Percentiles rank a stretch among this genome's conserved stretches.
These are phyloP conservation scores for Pipistrellus pygmaeus DNA, from an alignment of 2,797 vertebrate species.

Conservation along the genomic window DNA sequence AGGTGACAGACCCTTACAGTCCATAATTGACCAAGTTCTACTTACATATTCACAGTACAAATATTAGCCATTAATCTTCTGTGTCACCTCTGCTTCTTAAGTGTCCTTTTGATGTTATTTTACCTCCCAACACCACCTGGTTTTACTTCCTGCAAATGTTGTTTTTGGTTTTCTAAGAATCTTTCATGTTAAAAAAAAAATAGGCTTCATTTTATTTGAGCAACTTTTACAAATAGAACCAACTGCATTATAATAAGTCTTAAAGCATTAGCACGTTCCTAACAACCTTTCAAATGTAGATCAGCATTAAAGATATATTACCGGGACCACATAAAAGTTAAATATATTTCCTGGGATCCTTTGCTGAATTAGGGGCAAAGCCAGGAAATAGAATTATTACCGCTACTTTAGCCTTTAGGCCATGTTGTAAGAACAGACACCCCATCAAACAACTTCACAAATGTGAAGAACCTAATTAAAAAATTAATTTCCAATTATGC, in stretches of 20 bases:
- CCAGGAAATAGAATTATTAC: constrained; percentile 76
- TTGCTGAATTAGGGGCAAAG: constrained; percentile 74
- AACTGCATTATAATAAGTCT: constrained; percentile 5
- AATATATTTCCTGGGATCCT: constrained; percentile 76
- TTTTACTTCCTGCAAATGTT: neutral
- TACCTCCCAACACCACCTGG: neutral
- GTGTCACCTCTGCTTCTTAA: neutral
- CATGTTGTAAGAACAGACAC: constrained; percentile 74
- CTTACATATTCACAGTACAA: neutral
- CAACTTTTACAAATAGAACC: constrained; percentile 39
- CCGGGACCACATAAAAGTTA: constrained; percentile 72
- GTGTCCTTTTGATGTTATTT: neutral
- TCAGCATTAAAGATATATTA: constrained; percentile 76
- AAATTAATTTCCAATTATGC: constrained; percentile 83
- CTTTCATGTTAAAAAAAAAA: neutral
- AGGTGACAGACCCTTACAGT: neutral
- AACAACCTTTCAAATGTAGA: constrained; percentile 73
- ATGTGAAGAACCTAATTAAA: constrained; percentile 81
- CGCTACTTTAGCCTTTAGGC: constrained; percentile 76
- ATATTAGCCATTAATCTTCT: neutral
- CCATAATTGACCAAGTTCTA: neutral
- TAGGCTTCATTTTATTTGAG: constrained; percentile 35
- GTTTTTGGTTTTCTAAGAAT: constrained; percentile 24
- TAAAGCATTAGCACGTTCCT: constrained; percentile 25
- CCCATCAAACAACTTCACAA: constrained; percentile 82